Evolutionary conservation across 2,888 invertebrate genomes (phyloP).

Genomic region (Prosopocoilus inquinatus): DNA sequence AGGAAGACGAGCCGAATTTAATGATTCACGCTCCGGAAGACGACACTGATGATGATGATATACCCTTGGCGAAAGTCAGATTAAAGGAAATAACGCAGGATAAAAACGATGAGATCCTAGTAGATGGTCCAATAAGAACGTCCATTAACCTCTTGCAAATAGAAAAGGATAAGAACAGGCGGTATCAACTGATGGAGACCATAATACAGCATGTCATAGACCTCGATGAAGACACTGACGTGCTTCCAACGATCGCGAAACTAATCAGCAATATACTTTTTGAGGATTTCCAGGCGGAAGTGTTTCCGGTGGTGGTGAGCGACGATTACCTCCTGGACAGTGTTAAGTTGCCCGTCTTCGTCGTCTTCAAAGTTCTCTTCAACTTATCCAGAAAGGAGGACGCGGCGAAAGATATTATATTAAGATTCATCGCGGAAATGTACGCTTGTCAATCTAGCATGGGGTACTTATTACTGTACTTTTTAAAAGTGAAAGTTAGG

Average conservation of each 20-base stretch:
- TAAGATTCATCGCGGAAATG: slow-evolving; percentile 76
- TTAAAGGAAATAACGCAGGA: slow-evolving; percentile 56
- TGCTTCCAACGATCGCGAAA: slow-evolving; percentile 56
- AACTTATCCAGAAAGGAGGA: slow-evolving; percentile 69
- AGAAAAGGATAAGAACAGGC: slow-evolving; percentile 58
- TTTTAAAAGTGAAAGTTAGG: slow-evolving; percentile 74
- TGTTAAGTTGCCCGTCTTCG: slow-evolving; percentile 76
- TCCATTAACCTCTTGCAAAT: slow-evolving; percentile 57
- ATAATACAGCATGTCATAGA: slow-evolving; percentile 62
- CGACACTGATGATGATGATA: slow-evolving; percentile 72
- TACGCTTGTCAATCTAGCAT: slow-evolving; percentile 68
- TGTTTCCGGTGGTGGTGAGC: slow-evolving; percentile 57
- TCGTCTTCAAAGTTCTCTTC: slow-evolving; percentile 81
- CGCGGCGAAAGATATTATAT: slow-evolving; percentile 71
- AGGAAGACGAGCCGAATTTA: slow-evolving; percentile 67
- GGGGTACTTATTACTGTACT: slow-evolving; percentile 86
- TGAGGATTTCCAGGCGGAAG: slow-evolving; percentile 48
- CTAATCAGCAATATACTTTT: slow-evolving; percentile 60
- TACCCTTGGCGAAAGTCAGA: slow-evolving; percentile 74
- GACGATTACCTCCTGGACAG: slow-evolving; percentile 71
- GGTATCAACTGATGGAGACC: slow-evolving; percentile 65
- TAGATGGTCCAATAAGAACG: slow-evolving; percentile 58
- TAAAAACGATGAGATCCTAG: slow-evolving; percentile 46
- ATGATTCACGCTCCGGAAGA: slow-evolving; percentile 54
- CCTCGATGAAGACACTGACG: slow-evolving; percentile 62